Evolutionary conservation across 2,797 vertebrate genomes (phyloP).

Genomic region (Rhodeus uyekii): DNA sequence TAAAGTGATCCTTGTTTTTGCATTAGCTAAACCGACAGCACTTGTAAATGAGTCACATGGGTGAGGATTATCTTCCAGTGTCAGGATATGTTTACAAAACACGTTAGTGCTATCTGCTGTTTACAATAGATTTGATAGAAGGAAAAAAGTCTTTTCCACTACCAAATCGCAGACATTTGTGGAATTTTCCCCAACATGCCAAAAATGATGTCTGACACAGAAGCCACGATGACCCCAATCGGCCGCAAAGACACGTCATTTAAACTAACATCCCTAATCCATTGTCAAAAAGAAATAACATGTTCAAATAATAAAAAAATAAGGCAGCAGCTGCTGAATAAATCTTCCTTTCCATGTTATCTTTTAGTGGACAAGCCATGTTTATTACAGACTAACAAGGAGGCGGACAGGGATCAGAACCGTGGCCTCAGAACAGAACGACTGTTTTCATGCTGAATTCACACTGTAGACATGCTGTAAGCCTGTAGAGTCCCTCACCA

Average conservation of each 20-base stretch:
- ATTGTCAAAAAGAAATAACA: constrained; percentile 73
- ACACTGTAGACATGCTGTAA: constrained; percentile 78
- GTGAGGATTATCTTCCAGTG: constrained; percentile 27
- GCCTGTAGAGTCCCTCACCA: constrained; percentile 60
- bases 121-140: neutral
- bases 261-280: constrained; percentile 75
- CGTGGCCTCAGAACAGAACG: constrained; percentile 68
- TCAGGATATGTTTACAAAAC: constrained; percentile 23
- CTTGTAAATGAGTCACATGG: constrained; percentile 44
- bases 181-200: neutral
- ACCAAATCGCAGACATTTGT: neutral
- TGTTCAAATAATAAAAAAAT: constrained; percentile 70
- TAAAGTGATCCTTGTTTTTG: constrained; percentile 44
- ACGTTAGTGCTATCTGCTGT: constrained; percentile 24
- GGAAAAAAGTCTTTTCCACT: neutral
- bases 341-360: constrained; percentile 75
- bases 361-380: constrained; percentile 75
- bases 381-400: constrained; percentile 78
- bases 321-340: constrained; percentile 67
- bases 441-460: constrained; percentile 66
- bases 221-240: constrained; percentile 77
- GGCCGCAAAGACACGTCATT: constrained; percentile 68
- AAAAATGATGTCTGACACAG: constrained; percentile 65
- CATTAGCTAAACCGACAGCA: constrained; percentile 39
- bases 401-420: constrained; percentile 74